These are phyloP conservation scores for Andricus grossulariae DNA, from an alignment of 1,140 invertebrate genomes.

Conservation along the genomic window DNA sequence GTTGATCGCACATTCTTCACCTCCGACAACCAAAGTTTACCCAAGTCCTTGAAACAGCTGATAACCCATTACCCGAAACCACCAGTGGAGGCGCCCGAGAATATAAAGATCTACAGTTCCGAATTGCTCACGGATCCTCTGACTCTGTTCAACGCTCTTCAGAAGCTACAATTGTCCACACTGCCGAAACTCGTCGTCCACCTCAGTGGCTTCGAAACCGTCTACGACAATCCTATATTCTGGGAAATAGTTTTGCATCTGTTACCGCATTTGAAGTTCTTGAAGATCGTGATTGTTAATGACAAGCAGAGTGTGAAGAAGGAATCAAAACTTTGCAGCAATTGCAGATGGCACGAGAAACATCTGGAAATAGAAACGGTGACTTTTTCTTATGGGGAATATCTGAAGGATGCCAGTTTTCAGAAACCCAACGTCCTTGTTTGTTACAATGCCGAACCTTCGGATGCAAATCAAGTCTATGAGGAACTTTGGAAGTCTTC, in stretches of 20 bases:
- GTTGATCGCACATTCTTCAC: neutral
- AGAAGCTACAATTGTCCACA: neutral
- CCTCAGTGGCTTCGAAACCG: neutral
- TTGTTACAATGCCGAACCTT: neutral
- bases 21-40: neutral
- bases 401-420: neutral
- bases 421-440: neutral
- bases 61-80: slow-evolving; percentile 9
- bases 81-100: neutral
- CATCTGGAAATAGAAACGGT: neutral
- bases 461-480: neutral
- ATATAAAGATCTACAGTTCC: neutral
- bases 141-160: neutral
- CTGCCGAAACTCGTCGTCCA: neutral
- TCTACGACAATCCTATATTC: neutral
- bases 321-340: neutral
- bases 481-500: neutral
- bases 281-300: neutral
- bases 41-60: slow-evolving; percentile 1
- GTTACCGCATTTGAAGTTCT: neutral
- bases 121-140: neutral
- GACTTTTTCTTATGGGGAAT: neutral
- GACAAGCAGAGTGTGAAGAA: neutral
- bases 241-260: slow-evolving; percentile 21
- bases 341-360: neutral